Evolutionary conservation across 2,888 invertebrate genomes (phyloP), one percentile per base, ranked within the genome.

Genomic region (Neoscelio sp.): DNA sequence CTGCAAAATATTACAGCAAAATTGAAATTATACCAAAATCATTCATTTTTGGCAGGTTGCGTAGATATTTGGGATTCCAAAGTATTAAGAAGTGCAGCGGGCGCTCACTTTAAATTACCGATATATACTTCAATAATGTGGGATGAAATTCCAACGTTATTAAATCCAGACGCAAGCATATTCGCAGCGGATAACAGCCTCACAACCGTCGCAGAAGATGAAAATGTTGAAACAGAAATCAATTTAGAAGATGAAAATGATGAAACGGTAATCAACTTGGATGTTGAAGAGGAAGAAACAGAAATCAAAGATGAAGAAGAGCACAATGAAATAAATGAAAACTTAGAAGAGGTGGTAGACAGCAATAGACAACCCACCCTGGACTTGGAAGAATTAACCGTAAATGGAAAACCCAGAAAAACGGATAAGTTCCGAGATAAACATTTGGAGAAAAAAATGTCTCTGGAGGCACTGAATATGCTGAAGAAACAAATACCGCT

Each of bases 41-140:
- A n/a, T n/a, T 33, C 2, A 30, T 20, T n/a, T 71, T 70, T 10
- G n/a, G n/a, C 85, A 95, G 96, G 97, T 54, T 98, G 97, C 91
- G 96, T 95, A 0, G 96, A 98, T 91, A 91, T 96, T 0, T 98
- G 98, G 98, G 96, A 97, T 77, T 91, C 94, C 0, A 98, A 98
- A 92, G 97, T 97, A 0, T 90, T 98, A 23, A 92, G 98, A 83
- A 94, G 95, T 82, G 97, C 94, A 2, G 94, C 95, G 77, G 98
- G 98, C 0, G 95, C 96, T 2, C 97, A 98, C 88, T 98, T 98
- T 87, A 93, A 94, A 60, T 85, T 97, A 5, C 93, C 95, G 8
- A 94, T 98, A 67, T 87, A 91, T n/a, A 91, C 91, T 68, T 93
- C 94, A 71, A 85, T 95, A 48, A 91, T 92, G 0, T 96, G 96